Conservation (phyloP, 2,113 vertebrate species). For the Paedocypris sp. region DNA sequence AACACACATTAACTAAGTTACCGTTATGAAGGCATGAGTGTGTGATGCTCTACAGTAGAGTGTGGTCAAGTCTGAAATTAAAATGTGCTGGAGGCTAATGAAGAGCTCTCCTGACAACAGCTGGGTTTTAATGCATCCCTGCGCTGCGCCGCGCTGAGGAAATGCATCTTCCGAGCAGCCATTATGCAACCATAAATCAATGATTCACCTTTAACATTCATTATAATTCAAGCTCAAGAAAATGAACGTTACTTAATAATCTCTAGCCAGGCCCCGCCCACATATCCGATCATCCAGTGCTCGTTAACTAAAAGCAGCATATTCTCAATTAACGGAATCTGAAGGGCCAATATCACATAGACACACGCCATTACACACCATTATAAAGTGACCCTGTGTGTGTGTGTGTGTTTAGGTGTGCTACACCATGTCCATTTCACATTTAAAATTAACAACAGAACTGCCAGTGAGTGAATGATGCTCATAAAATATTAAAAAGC, state of each 20-base stretch:
- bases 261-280: constrained; percentile 8
- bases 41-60: constrained; percentile 14
- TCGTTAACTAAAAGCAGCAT: constrained; percentile 18
- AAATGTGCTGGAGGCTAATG: constrained; percentile 33
- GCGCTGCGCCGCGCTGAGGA: background rate
- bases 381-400: background rate
- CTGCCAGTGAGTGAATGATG: too few species aligned
- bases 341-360: constrained; percentile 14
- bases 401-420: background rate
- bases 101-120: constrained; percentile 34
- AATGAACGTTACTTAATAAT: constrained; percentile 1
- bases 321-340: constrained; percentile 18
- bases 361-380: constrained; percentile 23
- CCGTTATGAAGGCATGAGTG: constrained; percentile 12
- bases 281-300: constrained; percentile 20
- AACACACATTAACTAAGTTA: constrained; percentile 6
- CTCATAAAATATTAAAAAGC: too few species aligned
- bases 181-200: constrained; percentile 27
- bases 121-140: constrained; percentile 29
- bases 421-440: background rate
- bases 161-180: constrained; percentile 17
- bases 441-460: constrained; percentile 16
- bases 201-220: constrained; percentile 36
- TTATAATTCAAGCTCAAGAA: constrained; percentile 22
- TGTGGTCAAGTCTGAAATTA: constrained; percentile 35